Conservation (phyloP, 2,888 invertebrate species). For the Pammene aurita region DNA sequence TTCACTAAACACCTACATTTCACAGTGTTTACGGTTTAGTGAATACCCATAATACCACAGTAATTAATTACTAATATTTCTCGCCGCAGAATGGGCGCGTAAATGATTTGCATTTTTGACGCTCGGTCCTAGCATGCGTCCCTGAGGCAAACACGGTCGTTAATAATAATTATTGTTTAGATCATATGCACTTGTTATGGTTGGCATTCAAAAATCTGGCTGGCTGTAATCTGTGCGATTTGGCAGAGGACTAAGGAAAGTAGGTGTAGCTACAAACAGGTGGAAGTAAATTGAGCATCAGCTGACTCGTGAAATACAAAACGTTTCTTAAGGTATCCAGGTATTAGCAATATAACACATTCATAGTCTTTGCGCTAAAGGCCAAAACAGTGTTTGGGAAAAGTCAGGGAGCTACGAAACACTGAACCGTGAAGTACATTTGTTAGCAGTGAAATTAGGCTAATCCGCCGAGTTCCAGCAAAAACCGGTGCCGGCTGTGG, state of each 20-base stretch:
- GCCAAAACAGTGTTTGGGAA: too few species aligned
- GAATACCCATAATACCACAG: constrained; percentile 34
- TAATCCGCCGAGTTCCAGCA: too few species aligned
- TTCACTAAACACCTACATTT: constrained; percentile 10
- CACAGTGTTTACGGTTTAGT: constrained; percentile 35
- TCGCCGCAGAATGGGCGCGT: constrained; percentile 17
- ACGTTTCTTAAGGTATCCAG: not conserved
- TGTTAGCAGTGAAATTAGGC: too few species aligned
- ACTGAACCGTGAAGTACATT: too few species aligned
- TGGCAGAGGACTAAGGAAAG: constrained; percentile 9
- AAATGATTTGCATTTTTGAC: constrained; percentile 38
- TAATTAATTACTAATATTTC: constrained; percentile 39
- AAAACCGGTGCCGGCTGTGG: too few species aligned
- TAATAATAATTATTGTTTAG: constrained; percentile 14
- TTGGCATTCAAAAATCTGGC: not conserved
- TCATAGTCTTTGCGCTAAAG: too few species aligned
- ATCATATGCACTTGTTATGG: constrained; percentile 5
- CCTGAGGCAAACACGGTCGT: constrained; percentile 6
- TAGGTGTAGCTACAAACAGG: constrained; percentile 2
- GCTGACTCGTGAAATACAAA: not conserved
- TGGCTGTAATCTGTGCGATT: constrained; percentile 28
- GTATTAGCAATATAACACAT: not conserved
- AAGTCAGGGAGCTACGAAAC: too few species aligned
- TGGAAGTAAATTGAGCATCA: not conserved
- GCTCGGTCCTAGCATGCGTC: constrained; percentile 15